Evolutionary conservation across 2,113 vertebrate species (phyloP), one percentile per base, ranked within the genome.

Genomic region (Zosterops lateralis): DNA sequence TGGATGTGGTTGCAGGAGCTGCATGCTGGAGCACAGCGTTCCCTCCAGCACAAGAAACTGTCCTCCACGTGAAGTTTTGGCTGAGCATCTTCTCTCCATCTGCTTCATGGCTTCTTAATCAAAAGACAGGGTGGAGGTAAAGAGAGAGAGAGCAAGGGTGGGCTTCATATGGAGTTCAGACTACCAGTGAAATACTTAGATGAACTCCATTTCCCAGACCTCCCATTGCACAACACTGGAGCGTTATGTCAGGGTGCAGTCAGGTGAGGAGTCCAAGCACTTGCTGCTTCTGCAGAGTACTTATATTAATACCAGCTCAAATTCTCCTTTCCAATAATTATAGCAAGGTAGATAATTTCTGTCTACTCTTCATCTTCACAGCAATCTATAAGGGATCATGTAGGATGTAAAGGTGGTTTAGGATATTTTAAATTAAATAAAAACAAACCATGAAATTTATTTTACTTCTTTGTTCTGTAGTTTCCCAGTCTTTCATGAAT

Each of bases 21-120:
- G 40, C 2, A 1, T 1, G 0, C 72, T 76, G 75, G 0, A 2
- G n/a, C 83, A 26, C 0, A 0, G 34, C 0, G 0, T 48, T 93
- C 21, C 42, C 7, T 8, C 68, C 72, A 78, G 5, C 47, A 29
- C 14, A 15, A 42, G 73, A 22, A 75, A 31, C 29, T 68, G 26
- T 48, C 53, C 40, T 60, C 31, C 18, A 10, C 0, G 0, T 2
- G 2, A 47, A 26, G 7, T 67, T 89, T 60, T 2, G 0, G 31
- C 60, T 42, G 40, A 87, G 36, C 77, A 29, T 71, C 73, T 84
- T 74, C 71, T 82, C 56, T 19, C 42, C 38, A 10, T 54, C 77
- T 89, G 62, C 18, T 70, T 57, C 5, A 1, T 16, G 38, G 28
- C 71, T 85, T 38, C 71, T 80, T 57, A 79, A 84, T 73, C 38